These are phyloP conservation scores for Noturus placidus DNA, from an alignment of 2,113 vertebrate species.

Conservation along the genomic window DNA sequence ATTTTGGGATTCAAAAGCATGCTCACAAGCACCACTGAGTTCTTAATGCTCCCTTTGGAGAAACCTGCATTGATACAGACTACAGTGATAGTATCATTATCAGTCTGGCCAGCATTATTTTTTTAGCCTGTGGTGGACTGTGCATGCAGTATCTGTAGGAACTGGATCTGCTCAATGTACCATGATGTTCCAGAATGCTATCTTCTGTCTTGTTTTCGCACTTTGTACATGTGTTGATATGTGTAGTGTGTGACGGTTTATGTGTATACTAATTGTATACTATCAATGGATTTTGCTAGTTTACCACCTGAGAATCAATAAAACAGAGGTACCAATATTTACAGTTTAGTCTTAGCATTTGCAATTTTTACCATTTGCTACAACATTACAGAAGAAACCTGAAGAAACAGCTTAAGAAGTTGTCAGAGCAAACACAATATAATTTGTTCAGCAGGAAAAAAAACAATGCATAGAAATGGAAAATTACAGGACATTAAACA, in stretches of 20 bases:
- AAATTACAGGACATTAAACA: no score
- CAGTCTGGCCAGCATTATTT: neutral
- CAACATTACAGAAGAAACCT: neutral
- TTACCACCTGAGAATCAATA: neutral
- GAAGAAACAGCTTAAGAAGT: neutral
- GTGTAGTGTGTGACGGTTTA: neutral
- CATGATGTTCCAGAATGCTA: neutral
- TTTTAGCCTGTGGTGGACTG: neutral
- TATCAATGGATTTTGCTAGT: neutral
- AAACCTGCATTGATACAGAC: constrained; percentile 6
- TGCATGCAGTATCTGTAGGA: neutral
- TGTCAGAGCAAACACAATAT: neutral
- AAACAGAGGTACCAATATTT: neutral
- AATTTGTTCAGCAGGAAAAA: neutral
- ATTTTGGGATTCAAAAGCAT: constrained; percentile 6
- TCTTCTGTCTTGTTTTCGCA: neutral
- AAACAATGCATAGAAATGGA: no score
- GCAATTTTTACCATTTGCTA: neutral
- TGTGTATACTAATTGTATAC: neutral
- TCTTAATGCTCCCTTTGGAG: neutral
- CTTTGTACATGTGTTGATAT: neutral
- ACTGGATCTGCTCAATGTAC: neutral
- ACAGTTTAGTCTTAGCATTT: neutral
- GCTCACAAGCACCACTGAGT: neutral
- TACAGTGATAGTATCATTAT: constrained; percentile 2